These are phyloP conservation scores for Pseudoips prasinana DNA, from an alignment of 2,888 invertebrate species.

Conservation along the genomic window DNA sequence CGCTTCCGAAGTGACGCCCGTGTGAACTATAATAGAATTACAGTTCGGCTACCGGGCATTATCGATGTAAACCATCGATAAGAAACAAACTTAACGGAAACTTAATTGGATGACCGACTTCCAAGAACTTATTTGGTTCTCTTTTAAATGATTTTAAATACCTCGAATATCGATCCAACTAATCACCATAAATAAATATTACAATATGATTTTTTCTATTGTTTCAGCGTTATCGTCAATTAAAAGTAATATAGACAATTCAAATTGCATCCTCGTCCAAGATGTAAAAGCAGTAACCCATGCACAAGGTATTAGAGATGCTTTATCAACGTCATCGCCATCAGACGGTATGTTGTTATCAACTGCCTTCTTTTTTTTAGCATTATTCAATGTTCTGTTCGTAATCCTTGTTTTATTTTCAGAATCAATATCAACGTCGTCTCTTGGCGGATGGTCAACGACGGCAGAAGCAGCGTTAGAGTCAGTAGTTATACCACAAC, in stretches of 20 bases:
- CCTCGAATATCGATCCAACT: background rate
- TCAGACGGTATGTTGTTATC: conserved; percentile 66
- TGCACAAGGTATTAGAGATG: conserved; percentile 91
- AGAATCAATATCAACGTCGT: conserved; percentile 85
- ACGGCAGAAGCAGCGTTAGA: conserved; percentile 80
- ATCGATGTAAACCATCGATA: conserved; percentile 58
- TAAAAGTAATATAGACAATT: conserved; percentile 93
- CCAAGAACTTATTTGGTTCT: conserved; percentile 49
- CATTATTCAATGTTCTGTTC: conserved; percentile 2
- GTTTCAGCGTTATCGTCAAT: conserved; percentile 94
- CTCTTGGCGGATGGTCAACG: conserved; percentile 74
- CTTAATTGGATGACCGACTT: conserved; percentile 60
- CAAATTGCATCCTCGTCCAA: conserved; percentile 95
- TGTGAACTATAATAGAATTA: conserved; percentile 63
- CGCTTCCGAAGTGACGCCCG: conserved; percentile 44
- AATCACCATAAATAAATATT: too few species aligned
- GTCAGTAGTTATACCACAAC: conserved; percentile 83
- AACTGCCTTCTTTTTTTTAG: conserved; percentile 1
- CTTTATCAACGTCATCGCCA: conserved; percentile 77
- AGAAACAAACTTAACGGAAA: conserved; percentile 58
- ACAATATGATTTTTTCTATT: conserved; percentile 48
- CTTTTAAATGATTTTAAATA: conserved; percentile 36
- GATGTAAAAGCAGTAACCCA: conserved; percentile 94
- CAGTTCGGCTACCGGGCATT: conserved; percentile 60
- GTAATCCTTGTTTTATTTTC: conserved; percentile 34